phyloP scores from a whole-genome alignment of 2,888 invertebrate species.

The Dyspetes luteomarginatus region DNA sequence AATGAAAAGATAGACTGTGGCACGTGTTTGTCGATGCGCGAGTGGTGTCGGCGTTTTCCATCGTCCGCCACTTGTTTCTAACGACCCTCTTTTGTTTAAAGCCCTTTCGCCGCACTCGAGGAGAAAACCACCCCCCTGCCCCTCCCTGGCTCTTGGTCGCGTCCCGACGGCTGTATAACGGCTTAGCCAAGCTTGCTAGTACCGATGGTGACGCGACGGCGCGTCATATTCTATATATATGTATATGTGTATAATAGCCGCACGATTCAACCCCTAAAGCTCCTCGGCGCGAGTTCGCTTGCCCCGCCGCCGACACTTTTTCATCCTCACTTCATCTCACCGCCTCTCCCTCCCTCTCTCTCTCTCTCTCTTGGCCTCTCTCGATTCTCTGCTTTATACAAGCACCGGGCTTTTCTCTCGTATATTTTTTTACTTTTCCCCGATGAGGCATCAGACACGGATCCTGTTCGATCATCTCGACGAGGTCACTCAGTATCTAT shows the following conservation, averaged over 20 bases:
- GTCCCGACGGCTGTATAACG: conserved; percentile 25
- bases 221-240: conserved; percentile 38
- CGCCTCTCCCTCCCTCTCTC: neutral
- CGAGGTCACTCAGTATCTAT: conserved; percentile 15
- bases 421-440: neutral
- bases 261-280: conserved; percentile 41
- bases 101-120: conserved; percentile 71
- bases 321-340: conserved; percentile 41
- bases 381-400: neutral
- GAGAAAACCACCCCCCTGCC: conserved; percentile 56
- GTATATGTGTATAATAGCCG: conserved; percentile 30
- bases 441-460: neutral
- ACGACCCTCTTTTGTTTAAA: conserved; percentile 81
- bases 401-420: neutral
- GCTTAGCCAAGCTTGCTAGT: conserved; percentile 44
- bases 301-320: conserved; percentile 47
- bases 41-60: conserved; percentile 78
- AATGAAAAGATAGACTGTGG: conserved; percentile 44
- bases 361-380: neutral
- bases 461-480: conserved; percentile 15
- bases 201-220: conserved; percentile 53
- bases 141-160: conserved; percentile 29
- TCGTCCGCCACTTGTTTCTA: conserved; percentile 80
- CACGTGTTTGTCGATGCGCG: conserved; percentile 76
- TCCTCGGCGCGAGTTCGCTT: conserved; percentile 21